Evolutionary conservation across 2,888 invertebrate species (phyloP).

Genomic region (Sycophila texana): DNA sequence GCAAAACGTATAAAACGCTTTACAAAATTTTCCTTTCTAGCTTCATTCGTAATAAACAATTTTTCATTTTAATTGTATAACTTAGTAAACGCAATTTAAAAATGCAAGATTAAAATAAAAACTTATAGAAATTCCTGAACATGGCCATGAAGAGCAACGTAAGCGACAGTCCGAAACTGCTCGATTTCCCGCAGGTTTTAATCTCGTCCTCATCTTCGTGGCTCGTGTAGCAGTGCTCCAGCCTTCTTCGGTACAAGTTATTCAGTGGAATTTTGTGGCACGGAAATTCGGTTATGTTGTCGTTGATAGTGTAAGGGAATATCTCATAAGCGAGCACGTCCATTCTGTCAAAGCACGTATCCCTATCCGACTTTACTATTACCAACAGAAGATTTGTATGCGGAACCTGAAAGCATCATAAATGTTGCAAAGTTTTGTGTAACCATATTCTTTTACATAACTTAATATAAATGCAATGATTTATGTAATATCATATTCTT

Average conservation of each 20-base stretch:
- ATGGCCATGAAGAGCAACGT: constrained; percentile 58
- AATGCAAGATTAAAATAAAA: constrained; percentile 32
- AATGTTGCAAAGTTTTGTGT: neutral
- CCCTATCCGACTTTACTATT: constrained; percentile 80
- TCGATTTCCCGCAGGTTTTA: constrained; percentile 74
- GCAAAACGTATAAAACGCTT: neutral
- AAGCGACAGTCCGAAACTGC: constrained; percentile 56
- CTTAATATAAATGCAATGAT: neutral
- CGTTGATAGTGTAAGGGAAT: constrained; percentile 68
- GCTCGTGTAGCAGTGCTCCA: constrained; percentile 87
- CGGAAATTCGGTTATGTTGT: constrained; percentile 77
- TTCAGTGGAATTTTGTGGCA: constrained; percentile 88
- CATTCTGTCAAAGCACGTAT: constrained; percentile 76
- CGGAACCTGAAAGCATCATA: constrained; percentile 77
- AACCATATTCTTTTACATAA: neutral
- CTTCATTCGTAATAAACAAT: constrained; percentile 6
- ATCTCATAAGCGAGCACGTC: constrained; percentile 78
- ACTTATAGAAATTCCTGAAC: constrained; percentile 55
- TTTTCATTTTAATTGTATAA: neutral
- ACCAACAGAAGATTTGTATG: constrained; percentile 88
- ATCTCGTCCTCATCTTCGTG: constrained; percentile 80
- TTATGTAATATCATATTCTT: neutral
- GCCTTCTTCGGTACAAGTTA: constrained; percentile 81
- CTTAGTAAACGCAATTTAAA: neutral
- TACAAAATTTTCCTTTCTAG: neutral